phyloP scores from a whole-genome alignment of 2,797 vertebrate genomes.

The Prunella strophiata region DNA sequence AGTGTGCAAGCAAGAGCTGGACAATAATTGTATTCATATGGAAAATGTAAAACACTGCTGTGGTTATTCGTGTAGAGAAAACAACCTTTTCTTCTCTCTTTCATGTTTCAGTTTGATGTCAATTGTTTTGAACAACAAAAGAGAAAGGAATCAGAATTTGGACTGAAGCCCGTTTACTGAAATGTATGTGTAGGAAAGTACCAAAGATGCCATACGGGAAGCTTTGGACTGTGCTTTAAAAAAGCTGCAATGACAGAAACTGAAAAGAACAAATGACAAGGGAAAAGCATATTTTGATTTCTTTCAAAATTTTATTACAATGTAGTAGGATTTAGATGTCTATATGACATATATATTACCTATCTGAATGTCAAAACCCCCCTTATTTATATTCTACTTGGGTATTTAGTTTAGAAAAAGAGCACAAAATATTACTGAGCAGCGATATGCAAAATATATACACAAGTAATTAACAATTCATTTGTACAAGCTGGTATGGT shows the following conservation, averaged over 20 bases:
- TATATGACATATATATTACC: background rate
- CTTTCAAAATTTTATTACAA: background rate
- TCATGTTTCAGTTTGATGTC: slow-evolving; percentile 31
- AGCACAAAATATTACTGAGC: background rate
- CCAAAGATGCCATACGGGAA: background rate
- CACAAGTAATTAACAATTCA: slow-evolving; percentile 20
- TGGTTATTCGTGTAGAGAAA: background rate
- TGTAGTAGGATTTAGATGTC: background rate
- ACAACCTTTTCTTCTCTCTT: slow-evolving; percentile 6
- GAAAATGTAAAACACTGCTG: background rate
- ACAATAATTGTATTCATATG: background rate
- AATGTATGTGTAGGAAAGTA: background rate
- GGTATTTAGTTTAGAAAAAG: slow-evolving; percentile 3
- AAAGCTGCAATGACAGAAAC: slow-evolving; percentile 3
- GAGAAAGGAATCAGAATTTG: slow-evolving; percentile 9
- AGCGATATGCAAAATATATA: background rate
- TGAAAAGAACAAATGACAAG: background rate
- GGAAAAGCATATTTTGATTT: background rate
- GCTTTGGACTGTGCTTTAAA: background rate
- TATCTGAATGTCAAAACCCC: background rate
- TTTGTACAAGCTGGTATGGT: background rate
- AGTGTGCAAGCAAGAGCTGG: rapidly evolving
- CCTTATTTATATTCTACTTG: background rate
- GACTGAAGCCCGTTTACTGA: slow-evolving; percentile 15
- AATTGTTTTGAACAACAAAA: slow-evolving; percentile 51